These are phyloP conservation scores for Heliothis virescens DNA, from an alignment of 1,140 invertebrate species.

Conservation along the genomic window DNA sequence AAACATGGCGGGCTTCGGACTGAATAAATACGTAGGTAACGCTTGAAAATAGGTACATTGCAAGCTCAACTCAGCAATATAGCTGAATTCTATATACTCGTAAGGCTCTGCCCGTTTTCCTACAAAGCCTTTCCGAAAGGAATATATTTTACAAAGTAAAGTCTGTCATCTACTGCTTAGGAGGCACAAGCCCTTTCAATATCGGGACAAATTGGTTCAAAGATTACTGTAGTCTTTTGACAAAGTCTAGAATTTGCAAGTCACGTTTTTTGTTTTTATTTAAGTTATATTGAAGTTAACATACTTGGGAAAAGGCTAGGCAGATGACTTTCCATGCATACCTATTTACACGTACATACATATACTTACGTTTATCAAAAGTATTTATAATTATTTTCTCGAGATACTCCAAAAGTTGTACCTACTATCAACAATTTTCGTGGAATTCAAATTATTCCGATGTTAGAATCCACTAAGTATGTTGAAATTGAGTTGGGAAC, in stretches of 20 bases:
- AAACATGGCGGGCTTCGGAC: too few species aligned
- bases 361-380: too few species aligned
- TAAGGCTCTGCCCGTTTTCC: background rate
- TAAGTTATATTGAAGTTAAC: too few species aligned
- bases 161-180: background rate
- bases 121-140: conserved; percentile 1
- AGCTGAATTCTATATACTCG: background rate
- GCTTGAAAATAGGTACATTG: background rate
- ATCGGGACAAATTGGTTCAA: conserved; percentile 15
- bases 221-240: background rate
- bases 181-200: conserved; percentile 1
- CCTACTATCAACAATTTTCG: background rate
- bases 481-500: background rate
- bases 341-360: too few species aligned
- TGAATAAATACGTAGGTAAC: background rate
- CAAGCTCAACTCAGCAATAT: background rate
- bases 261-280: too few species aligned
- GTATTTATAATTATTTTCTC: too few species aligned
- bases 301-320: too few species aligned
- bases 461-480: background rate
- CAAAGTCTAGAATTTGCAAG: background rate
- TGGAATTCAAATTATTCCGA: background rate
- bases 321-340: too few species aligned
- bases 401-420: too few species aligned
- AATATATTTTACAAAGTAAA: conserved; percentile 4